These are phyloP conservation scores for Pseudomyrmex cubaensis DNA, from an alignment of 1,140 invertebrate species.

Conservation along the genomic window DNA sequence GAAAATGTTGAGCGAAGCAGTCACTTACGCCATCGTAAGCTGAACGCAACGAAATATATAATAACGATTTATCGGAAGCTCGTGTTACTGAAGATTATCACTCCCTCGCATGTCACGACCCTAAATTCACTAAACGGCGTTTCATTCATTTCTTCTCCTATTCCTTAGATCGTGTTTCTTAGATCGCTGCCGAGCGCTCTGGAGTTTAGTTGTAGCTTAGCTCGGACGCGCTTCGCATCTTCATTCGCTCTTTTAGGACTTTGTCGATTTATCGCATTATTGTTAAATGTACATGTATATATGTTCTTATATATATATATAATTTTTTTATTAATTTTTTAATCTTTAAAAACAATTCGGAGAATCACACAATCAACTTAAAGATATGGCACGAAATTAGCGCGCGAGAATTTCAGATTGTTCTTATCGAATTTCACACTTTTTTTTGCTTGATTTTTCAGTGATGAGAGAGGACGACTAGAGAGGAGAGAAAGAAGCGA, in stretches of 20 bases:
- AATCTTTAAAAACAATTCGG: too few relatives aligned
- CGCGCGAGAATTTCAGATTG: too few relatives aligned
- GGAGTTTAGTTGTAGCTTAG: constrained; percentile 4
- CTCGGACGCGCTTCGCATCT: neutral
- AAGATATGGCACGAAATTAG: too few relatives aligned
- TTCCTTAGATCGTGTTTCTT: constrained; percentile 29
- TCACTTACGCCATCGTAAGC: neutral
- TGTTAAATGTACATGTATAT: too few relatives aligned
- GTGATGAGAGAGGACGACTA: constrained; percentile 66
- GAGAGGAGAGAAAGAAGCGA: too few relatives aligned
- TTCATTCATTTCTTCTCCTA: neutral
- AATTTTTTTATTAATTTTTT: too few relatives aligned
- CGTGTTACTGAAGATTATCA: too few relatives aligned
- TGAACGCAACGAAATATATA: constrained; percentile 5
- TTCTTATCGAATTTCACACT: neutral
- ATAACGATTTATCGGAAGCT: constrained; percentile 40
- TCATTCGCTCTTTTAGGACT: neutral
- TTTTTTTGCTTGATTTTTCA: constrained; percentile 59
- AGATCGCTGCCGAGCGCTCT: constrained; percentile 6
- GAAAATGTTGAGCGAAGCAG: neutral
- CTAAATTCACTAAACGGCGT: constrained; percentile 11
- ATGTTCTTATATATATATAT: too few relatives aligned
- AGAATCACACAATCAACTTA: too few relatives aligned
- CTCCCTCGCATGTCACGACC: neutral
- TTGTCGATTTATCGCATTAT: too few relatives aligned